These are phyloP conservation scores for Carduelis carduelis DNA, from an alignment of 2,797 vertebrate genomes.

Conservation along the genomic window DNA sequence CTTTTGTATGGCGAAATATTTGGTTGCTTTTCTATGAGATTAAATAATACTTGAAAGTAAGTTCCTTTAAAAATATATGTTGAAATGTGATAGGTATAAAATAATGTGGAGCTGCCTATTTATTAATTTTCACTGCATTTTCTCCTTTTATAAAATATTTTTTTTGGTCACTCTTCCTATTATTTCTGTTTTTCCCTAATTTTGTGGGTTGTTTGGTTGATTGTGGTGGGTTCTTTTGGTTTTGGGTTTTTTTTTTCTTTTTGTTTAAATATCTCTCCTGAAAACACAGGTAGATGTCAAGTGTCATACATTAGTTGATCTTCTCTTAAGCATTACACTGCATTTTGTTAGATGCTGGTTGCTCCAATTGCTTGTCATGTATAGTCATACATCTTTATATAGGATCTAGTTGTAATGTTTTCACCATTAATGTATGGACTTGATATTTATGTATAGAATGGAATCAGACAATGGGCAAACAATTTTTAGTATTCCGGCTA, in stretches of 20 bases:
- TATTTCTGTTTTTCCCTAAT: background rate
- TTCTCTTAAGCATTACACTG: background rate
- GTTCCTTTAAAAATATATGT: background rate
- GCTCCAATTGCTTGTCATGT: background rate
- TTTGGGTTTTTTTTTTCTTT: background rate
- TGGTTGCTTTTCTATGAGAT: conserved; percentile 16
- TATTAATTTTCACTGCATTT: background rate
- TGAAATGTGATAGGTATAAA: background rate
- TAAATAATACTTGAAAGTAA: background rate
- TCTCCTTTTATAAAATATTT: background rate
- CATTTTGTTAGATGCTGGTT: background rate
- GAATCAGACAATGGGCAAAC: background rate
- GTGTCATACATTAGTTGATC: background rate
- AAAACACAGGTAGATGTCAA: background rate
- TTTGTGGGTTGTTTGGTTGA: background rate
- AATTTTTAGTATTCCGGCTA: background rate
- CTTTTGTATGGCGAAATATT: background rate
- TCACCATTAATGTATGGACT: background rate
- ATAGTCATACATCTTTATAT: background rate
- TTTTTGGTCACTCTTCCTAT: background rate
- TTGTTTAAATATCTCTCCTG: background rate
- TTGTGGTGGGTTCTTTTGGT: accelerated
- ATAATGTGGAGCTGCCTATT: background rate
- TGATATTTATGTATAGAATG: background rate
- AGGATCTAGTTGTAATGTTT: background rate